These are phyloP conservation scores for Mayetiola destructor DNA, from an alignment of 2,888 invertebrate genomes.

Conservation along the genomic window DNA sequence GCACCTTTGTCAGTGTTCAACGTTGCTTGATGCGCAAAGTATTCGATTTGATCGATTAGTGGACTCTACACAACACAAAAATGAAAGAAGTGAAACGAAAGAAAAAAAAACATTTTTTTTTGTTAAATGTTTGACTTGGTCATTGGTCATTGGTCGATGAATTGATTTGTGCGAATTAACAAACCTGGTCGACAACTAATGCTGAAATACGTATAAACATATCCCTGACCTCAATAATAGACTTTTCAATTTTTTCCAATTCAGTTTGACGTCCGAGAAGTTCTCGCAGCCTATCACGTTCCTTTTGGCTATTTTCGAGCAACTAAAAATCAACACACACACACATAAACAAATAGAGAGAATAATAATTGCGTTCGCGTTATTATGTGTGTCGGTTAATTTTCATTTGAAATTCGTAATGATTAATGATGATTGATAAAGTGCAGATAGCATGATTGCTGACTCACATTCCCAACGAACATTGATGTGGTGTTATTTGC, in stretches of 20 bases:
- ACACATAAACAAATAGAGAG: conserved; percentile 12
- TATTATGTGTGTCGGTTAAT: not conserved
- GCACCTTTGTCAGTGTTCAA: conserved; percentile 31
- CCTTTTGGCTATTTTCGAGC: conserved; percentile 34
- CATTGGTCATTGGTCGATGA: not conserved
- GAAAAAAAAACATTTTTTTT: not conserved
- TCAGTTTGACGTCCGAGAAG: conserved; percentile 33
- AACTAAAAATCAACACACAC: conserved; percentile 23
- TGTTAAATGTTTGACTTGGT: too few species aligned
- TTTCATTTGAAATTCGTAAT: not conserved
- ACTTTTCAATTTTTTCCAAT: conserved; percentile 32
- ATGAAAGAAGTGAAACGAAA: conserved; percentile 9
- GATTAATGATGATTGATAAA: not conserved
- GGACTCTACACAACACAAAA: too few species aligned
- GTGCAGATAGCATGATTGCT: too few species aligned
- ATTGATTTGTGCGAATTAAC: not conserved
- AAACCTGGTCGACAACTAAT: conserved; percentile 32
- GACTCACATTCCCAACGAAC: conserved; percentile 33
- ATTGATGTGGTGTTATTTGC: conserved; percentile 33
- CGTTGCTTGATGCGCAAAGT: conserved; percentile 33
- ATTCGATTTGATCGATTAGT: conserved; percentile 33
- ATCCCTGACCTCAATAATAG: conserved; percentile 34
- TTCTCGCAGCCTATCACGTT: conserved; percentile 30
- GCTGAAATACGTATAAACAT: conserved; percentile 34
- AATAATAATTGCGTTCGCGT: conserved; percentile 15